Base-by-base conservation (phyloP, 2,888 invertebrate species). In the Anarsia innoxiella region DNA sequence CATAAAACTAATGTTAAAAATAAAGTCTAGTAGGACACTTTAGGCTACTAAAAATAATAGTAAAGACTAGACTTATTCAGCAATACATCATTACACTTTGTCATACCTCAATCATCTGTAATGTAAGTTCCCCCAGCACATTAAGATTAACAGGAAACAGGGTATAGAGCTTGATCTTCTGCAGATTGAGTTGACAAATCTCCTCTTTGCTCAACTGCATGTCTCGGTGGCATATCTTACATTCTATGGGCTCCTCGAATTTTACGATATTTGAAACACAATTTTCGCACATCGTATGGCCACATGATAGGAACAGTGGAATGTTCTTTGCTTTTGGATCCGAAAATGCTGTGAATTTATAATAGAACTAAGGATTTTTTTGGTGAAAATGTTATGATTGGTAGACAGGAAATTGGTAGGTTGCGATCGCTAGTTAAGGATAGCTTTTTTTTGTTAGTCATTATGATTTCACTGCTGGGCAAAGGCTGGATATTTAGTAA, bases 281-380 rank as follows among this genome's bases (percentile, higher is more conserved):
- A 32, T 74, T 84, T 47, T 90, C 89, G 51, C 93, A 93, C 51
- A 89, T 78, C 2, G 88, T 80, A 62, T 93, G 93, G 1, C 89
- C 89, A 56, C 93, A 93, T 42, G 79, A 54, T 40, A 92, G 62
- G 25, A 91, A 67, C 13, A 92, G 67, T 0, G 93, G 92, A 23
- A 80, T 48, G 40, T 77, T 79, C 2, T 15, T 26, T 9, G 49
- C 49, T 49, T 66, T 66, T 19, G 48, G 25, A 15, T 59, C 49
- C 1, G 59, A 49, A 32, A 63, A 40, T 3, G 12, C 40, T 40
- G 30, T 19, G 16, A 27, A 11, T 31, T 11, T 12, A 28, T 5
- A 25, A 12, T 28, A 35, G 4, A 33, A 12, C 4, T 28, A n/a
- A n/a, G n/a, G n/a, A n/a, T n/a, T n/a, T n/a, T n/a, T n/a, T n/a